Conservation (phyloP, 2,797 vertebrate genomes). For the Vultur gryphus region DNA sequence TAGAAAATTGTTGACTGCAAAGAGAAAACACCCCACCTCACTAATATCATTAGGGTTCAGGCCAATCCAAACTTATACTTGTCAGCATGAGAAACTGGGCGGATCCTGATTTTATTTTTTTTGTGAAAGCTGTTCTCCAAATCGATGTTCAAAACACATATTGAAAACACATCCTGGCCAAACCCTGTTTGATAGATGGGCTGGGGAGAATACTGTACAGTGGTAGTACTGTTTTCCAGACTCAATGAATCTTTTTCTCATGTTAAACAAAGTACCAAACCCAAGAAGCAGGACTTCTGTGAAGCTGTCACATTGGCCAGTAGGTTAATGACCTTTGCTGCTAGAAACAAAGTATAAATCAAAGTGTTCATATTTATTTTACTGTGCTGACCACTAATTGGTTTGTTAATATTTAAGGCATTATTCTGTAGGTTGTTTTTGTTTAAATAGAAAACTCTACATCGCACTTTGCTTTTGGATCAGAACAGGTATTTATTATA, state of each 20-base stretch:
- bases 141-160: background rate
- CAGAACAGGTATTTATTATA: constrained; percentile 56
- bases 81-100: background rate
- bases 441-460: constrained; percentile 43
- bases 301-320: constrained; percentile 58
- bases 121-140: background rate
- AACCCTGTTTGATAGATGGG: background rate
- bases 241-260: background rate
- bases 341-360: constrained; percentile 63
- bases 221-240: background rate
- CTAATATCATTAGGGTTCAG: background rate
- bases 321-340: constrained; percentile 73
- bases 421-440: constrained; percentile 36
- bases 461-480: constrained; percentile 44
- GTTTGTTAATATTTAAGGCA: constrained; percentile 64
- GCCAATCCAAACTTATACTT: background rate
- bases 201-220: background rate
- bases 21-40: background rate
- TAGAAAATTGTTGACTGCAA: background rate
- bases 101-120: background rate
- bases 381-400: constrained; percentile 58
- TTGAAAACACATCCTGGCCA: background rate
- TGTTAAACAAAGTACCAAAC: background rate
- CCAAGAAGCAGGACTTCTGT: constrained; percentile 26
- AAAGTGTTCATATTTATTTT: constrained; percentile 70